phyloP scores from a whole-genome alignment of 2,888 invertebrate genomes.

The Campaea margaritaria region DNA sequence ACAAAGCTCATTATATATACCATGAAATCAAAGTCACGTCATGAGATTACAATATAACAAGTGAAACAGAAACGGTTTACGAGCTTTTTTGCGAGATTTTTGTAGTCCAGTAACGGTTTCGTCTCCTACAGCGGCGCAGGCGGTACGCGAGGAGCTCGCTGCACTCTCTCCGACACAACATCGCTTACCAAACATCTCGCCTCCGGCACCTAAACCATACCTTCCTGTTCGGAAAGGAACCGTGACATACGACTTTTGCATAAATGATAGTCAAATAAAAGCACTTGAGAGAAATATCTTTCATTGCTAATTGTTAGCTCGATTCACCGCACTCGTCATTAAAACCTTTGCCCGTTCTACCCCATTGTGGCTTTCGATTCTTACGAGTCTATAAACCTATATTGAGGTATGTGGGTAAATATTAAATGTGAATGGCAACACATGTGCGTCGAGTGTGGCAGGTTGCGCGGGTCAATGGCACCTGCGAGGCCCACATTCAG shows the following conservation, averaged over 20 bases:
- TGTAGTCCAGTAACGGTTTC: conserved; percentile 76
- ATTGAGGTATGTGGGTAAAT: conserved; percentile 68
- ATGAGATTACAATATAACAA: conserved; percentile 74
- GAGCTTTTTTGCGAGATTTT: conserved; percentile 75
- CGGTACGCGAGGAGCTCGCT: conserved; percentile 32
- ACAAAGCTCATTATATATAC: conserved; percentile 59
- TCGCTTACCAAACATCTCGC: conserved; percentile 9
- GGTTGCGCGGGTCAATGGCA: conserved; percentile 78
- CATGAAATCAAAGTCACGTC: conserved; percentile 76
- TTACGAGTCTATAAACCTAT: conserved; percentile 67
- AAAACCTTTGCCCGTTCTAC: conserved; percentile 56
- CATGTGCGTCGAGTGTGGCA: conserved; percentile 70
- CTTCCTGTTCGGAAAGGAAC: conserved; percentile 3
- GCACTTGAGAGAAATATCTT: conserved; percentile 31
- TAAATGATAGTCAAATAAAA: conserved; percentile 27
- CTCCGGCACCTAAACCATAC: not conserved
- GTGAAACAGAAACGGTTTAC: conserved; percentile 79
- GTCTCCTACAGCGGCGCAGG: conserved; percentile 56
- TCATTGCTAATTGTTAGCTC: conserved; percentile 45
- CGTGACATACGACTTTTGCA: conserved; percentile 5
- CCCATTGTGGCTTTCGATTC: conserved; percentile 64
- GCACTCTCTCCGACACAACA: conserved; percentile 18
- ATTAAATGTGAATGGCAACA: conserved; percentile 74
- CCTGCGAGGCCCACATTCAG: conserved; percentile 79
- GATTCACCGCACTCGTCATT: conserved; percentile 55